A percentile compares a stretch with the other conserved stretches of the same genome.
Evolutionary conservation across 2,888 invertebrate genomes (phyloP).

Genomic region (Volucella inflata): DNA sequence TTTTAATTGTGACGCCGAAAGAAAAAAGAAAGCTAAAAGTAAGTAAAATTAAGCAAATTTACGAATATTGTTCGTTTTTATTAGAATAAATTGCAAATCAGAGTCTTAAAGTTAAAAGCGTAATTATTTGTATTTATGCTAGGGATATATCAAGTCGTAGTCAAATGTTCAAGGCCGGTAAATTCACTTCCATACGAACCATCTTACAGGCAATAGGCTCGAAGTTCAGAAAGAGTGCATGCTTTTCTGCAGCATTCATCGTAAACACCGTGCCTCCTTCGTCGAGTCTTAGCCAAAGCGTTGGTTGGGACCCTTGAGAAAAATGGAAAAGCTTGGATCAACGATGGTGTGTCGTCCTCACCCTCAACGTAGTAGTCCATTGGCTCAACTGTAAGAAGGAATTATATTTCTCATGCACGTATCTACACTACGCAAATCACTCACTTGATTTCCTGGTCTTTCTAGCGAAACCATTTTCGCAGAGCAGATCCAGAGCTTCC

Average conservation of each 20-base stretch:
- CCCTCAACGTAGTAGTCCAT: conserved; percentile 18
- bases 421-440: too few relatives aligned
- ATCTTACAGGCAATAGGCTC: conserved; percentile 48
- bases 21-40: too few relatives aligned
- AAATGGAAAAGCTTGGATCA: conserved; percentile 16
- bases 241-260: conserved; percentile 65
- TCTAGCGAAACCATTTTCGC: background rate
- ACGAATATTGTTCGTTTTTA: too few relatives aligned
- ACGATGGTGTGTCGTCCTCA: conserved; percentile 10
- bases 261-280: conserved; percentile 56
- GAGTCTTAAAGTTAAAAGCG: too few relatives aligned
- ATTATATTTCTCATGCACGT: too few relatives aligned
- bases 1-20: too few relatives aligned
- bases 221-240: conserved; percentile 46
- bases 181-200: background rate
- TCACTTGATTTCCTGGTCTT: conserved; percentile 24
- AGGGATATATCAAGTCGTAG: too few relatives aligned
- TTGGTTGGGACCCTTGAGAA: conserved; percentile 24
- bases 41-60: too few relatives aligned
- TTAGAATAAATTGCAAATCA: too few relatives aligned
- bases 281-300: conserved; percentile 53
- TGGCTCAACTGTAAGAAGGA: conserved; percentile 7
- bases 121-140: too few relatives aligned
- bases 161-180: background rate
- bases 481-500: conserved; percentile 24